These are phyloP conservation scores for Metacarcinus magister DNA, from an alignment of 2,888 invertebrate species.

Conservation along the genomic window DNA sequence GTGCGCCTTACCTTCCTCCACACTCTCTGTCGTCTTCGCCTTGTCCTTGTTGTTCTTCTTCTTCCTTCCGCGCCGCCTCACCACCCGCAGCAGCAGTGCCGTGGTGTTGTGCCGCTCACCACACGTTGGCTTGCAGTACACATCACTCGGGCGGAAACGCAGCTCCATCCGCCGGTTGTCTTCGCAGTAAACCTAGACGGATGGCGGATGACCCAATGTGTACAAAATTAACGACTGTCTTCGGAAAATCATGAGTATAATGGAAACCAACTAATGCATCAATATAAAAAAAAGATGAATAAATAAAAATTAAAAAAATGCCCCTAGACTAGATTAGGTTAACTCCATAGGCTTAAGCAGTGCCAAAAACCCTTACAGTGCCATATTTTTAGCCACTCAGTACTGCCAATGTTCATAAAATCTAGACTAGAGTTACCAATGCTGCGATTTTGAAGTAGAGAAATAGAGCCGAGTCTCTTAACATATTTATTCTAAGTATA, in stretches of 20 bases:
- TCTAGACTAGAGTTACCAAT: too few relatives aligned
- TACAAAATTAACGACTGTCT: neutral
- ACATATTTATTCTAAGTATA: too few relatives aligned
- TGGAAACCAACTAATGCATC: neutral
- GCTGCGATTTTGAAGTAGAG: too few relatives aligned
- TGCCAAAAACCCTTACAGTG: too few relatives aligned
- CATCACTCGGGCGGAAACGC: constrained; percentile 92
- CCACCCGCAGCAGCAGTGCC: constrained; percentile 91
- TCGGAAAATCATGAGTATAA: neutral
- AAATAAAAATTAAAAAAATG: neutral
- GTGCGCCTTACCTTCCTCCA: neutral
- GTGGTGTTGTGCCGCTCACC: constrained; percentile 88
- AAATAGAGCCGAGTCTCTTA: neutral
- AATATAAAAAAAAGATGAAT: neutral
- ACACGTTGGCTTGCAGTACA: constrained; percentile 91
- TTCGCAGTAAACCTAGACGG: constrained; percentile 85
- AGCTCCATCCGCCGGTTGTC: constrained; percentile 89
- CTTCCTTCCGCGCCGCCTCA: constrained; percentile 86
- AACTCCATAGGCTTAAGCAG: too few relatives aligned
- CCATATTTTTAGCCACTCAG: too few relatives aligned
- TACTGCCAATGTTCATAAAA: too few relatives aligned
- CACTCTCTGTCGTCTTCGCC: constrained; percentile 34
- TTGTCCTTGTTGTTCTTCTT: constrained; percentile 83
- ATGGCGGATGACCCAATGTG: neutral
- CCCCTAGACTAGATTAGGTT: too few relatives aligned